Evolutionary conservation across 2,797 vertebrate genomes (phyloP).

Genomic region (Phyllotis vaccarum): DNA sequence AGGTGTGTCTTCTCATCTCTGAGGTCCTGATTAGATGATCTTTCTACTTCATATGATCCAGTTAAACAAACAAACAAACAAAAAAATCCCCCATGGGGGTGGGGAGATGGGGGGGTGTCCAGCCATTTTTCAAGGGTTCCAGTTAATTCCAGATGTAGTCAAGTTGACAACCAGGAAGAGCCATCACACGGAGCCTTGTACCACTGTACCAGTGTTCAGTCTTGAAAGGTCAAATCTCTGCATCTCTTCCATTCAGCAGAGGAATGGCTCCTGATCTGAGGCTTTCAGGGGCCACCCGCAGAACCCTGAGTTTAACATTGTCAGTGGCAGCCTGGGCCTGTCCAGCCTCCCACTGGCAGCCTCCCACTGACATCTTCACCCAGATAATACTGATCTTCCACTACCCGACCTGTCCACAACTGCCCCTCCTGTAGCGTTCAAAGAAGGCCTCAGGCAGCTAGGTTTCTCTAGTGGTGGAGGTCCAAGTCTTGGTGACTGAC

Average conservation of each 20-base stretch:
- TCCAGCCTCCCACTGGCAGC: background rate
- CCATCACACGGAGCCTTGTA: no score
- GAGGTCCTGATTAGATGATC: background rate
- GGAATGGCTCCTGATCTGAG: background rate
- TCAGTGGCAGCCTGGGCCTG: background rate
- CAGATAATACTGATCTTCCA: background rate
- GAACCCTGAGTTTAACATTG: background rate
- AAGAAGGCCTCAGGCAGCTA: background rate
- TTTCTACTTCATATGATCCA: background rate
- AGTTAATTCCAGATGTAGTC: background rate
- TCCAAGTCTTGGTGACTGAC: background rate
- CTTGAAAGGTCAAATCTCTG: background rate
- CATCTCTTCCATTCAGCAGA: background rate
- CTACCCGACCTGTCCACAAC: background rate
- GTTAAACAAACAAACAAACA: background rate
- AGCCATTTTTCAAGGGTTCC: background rate
- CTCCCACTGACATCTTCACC: background rate
- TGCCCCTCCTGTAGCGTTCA: background rate
- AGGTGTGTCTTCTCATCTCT: background rate
- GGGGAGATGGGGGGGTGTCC: no score
- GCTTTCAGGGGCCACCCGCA: background rate
- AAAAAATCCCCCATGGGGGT: background rate
- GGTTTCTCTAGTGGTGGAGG: background rate
- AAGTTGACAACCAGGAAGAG: background rate
- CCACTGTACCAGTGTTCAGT: no score